Evolutionary conservation across 2,888 invertebrate species (phyloP).

Genomic region (Shargacucullia verbasci): DNA sequence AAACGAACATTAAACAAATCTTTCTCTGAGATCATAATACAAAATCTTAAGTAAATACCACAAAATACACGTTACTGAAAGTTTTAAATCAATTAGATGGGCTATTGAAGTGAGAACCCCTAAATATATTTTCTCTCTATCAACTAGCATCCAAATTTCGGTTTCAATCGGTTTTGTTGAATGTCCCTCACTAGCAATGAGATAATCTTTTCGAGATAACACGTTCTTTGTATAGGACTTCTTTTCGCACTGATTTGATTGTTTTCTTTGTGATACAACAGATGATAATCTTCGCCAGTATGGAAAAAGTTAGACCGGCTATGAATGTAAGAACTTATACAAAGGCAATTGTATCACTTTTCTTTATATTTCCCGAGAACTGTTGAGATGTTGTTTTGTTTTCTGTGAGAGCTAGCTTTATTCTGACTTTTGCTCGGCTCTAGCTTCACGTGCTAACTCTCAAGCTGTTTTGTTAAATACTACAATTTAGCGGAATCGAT

Average conservation of each 20-base stretch:
- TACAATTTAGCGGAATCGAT: background rate
- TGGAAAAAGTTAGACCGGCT: conserved; percentile 13
- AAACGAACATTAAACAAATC: too few species aligned
- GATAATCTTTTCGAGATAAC: conserved; percentile 47
- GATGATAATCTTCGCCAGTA: conserved; percentile 31
- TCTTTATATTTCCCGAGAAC: conserved; percentile 2
- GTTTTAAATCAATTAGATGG: conserved; percentile 16
- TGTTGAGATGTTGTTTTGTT: conserved; percentile 36
- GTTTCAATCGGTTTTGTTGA: conserved; percentile 10
- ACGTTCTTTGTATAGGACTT: conserved; percentile 35
- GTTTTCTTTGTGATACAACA: conserved; percentile 41
- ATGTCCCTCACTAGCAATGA: conserved; percentile 27
- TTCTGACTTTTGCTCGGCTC: background rate
- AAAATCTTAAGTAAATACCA: background rate
- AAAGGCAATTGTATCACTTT: conserved; percentile 15
- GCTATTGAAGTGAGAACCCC: conserved; percentile 12
- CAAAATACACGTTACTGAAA: background rate
- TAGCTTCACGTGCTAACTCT: background rate
- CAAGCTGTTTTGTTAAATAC: background rate
- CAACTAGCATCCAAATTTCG: conserved; percentile 25
- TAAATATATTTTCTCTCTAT: conserved; percentile 28
- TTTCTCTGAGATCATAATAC: background rate
- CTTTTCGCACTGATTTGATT: conserved; percentile 46
- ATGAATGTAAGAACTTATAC: conserved; percentile 25
- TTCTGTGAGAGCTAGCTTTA: conserved; percentile 1